Evolutionary conservation across 2,888 invertebrate genomes (phyloP).

Genomic region (Pegoplata infirma): DNA sequence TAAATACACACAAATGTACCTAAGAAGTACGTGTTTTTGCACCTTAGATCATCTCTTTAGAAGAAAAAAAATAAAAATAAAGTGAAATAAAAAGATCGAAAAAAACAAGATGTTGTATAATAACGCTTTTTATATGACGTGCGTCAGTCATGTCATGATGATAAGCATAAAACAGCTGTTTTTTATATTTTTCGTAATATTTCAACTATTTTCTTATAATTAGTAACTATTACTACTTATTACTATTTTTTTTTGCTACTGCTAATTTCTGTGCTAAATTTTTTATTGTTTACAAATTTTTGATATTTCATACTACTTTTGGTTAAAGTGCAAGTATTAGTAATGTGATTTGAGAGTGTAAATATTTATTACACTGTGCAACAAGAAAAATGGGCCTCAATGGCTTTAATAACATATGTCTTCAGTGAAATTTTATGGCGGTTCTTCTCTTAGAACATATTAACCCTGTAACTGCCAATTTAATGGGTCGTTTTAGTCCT

Average conservation of each 20-base stretch:
- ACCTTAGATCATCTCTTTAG: constrained; percentile 19
- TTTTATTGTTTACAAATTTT: not conserved
- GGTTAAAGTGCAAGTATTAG: not conserved
- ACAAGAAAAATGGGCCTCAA: too few species aligned
- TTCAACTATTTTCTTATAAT: not conserved
- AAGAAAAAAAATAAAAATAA: not conserved
- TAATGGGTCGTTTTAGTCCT: too few species aligned
- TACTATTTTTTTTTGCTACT: not conserved
- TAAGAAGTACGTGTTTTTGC: not conserved
- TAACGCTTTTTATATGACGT: not conserved
- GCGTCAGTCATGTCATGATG: constrained; percentile 18
- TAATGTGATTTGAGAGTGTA: constrained; percentile 16
- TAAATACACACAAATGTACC: not conserved
- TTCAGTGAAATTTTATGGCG: too few species aligned
- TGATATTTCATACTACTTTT: not conserved
- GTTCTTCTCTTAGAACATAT: too few species aligned
- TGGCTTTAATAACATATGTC: too few species aligned
- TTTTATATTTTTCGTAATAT: not conserved
- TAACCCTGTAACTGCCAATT: too few species aligned
- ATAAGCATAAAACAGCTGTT: constrained; percentile 26
- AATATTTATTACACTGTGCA: too few species aligned
- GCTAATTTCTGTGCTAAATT: not conserved
- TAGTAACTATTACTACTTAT: too few species aligned
- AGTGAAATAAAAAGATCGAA: not conserved
- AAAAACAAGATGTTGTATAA: not conserved